Percentiles rank a stretch among this genome's conserved stretches.
Conservation (phyloP, 2,797 vertebrate genomes). For the Scyliorhinus canicula region DNA sequence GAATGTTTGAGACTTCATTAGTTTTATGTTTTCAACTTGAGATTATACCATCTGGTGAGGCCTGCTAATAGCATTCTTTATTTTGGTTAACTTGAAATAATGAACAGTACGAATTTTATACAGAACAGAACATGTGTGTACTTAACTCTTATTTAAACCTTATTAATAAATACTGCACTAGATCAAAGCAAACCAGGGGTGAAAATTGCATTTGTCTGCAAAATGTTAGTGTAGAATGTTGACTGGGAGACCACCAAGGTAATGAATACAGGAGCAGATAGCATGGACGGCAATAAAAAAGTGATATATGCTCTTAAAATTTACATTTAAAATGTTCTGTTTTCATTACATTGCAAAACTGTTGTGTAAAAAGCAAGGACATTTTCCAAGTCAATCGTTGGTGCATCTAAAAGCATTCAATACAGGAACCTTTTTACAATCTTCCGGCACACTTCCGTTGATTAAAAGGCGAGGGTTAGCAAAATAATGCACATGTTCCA, state of each 20-base stretch:
- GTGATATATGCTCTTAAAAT: constrained; percentile 24
- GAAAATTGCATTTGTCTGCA: constrained; percentile 34
- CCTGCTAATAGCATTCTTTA: constrained; percentile 31
- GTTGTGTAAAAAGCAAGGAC: not conserved
- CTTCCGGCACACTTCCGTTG: not conserved
- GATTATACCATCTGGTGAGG: constrained; percentile 31
- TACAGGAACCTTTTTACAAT: not conserved
- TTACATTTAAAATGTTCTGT: constrained; percentile 22
- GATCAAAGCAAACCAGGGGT: constrained; percentile 28
- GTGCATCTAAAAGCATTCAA: not conserved
- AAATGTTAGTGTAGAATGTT: constrained; percentile 24
- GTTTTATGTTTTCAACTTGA: constrained; percentile 32
- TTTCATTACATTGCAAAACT: not conserved
- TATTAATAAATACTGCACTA: constrained; percentile 29
- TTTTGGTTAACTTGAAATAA: constrained; percentile 36
- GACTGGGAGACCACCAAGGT: constrained; percentile 31
- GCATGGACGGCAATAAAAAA: not conserved
- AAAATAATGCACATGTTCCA: not conserved
- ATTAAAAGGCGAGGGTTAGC: not conserved
- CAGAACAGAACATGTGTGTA: constrained; percentile 27
- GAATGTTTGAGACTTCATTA: constrained; percentile 33
- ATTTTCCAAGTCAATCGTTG: not conserved
- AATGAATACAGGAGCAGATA: constrained; percentile 34
- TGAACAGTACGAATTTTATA: constrained; percentile 9
- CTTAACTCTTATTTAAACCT: constrained; percentile 29